These are phyloP conservation scores for Drosophila baimaii DNA, from an alignment of 1,140 invertebrate genomes.

Conservation along the genomic window DNA sequence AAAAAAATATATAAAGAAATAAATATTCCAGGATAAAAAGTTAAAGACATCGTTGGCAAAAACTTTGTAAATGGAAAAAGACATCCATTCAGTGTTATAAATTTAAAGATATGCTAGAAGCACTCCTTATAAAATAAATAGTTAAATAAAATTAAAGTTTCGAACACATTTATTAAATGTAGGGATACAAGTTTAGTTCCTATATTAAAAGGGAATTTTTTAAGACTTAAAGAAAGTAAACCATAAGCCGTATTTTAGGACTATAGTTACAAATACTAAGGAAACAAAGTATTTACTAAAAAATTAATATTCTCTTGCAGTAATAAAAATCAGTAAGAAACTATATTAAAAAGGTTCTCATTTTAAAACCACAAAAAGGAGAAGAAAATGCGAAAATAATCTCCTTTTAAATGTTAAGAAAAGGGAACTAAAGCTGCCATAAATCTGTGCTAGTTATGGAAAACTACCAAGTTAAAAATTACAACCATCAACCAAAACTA, in stretches of 20 bases:
- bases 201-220: no score
- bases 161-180: no score
- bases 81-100: background rate
- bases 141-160: no score
- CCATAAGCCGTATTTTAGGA: no score
- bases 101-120: no score
- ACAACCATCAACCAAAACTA: conserved; percentile 8
- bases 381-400: background rate
- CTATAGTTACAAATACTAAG: no score
- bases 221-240: no score
- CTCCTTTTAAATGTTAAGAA: background rate
- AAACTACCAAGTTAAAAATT: conserved; percentile 22
- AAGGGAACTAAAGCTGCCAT: background rate
- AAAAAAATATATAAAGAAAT: conserved; percentile 8
- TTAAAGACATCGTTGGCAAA: background rate
- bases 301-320: no score
- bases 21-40: conserved; percentile 11
- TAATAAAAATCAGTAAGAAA: background rate
- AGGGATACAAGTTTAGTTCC: no score
- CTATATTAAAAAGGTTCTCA: background rate
- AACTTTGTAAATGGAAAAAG: background rate
- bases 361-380: background rate
- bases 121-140: no score
- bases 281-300: no score
- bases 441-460: conserved; percentile 10